A percentile compares a stretch with the other conserved stretches of the same genome.
Evolutionary conservation across 2,113 vertebrate genomes (phyloP).

Genomic region (Vicugna pacos): DNA sequence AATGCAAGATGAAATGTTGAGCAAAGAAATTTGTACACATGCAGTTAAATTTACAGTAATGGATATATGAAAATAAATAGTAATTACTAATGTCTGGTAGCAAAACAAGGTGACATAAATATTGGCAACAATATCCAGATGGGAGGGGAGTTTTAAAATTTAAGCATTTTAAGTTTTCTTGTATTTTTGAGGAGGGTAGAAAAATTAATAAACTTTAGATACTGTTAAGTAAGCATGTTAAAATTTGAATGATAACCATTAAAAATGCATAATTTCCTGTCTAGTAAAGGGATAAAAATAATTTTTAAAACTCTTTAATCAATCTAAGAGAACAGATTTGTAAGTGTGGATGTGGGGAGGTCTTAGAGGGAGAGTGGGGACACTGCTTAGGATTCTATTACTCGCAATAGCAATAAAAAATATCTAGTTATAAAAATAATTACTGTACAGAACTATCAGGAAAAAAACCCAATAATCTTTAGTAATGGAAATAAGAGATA

Average conservation of each 20-base stretch:
- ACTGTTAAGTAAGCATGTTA: neutral
- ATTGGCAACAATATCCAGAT: neutral
- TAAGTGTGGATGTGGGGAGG: neutral
- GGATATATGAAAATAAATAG: neutral
- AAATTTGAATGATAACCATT: neutral
- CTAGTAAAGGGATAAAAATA: neutral
- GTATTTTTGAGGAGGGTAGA: neutral
- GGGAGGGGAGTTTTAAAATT: neutral
- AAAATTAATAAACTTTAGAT: neutral
- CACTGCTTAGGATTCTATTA: neutral
- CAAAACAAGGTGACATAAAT: neutral
- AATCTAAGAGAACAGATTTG: neutral
- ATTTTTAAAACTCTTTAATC: neutral
- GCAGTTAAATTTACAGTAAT: neutral
- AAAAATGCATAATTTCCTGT: neutral
- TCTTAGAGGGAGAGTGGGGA: neutral
- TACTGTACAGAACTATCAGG: neutral
- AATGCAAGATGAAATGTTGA: neutral
- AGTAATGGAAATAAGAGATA: neutral
- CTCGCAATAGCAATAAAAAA: neutral
- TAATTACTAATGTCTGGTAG: neutral
- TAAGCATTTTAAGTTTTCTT: neutral
- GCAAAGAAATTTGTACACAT: neutral
- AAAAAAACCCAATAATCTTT: neutral
- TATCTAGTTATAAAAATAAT: neutral